Percentiles rank a stretch among this genome's conserved stretches.
phyloP scores from a whole-genome alignment of 1,140 invertebrate species.

The Drosophila fuyamai region DNA sequence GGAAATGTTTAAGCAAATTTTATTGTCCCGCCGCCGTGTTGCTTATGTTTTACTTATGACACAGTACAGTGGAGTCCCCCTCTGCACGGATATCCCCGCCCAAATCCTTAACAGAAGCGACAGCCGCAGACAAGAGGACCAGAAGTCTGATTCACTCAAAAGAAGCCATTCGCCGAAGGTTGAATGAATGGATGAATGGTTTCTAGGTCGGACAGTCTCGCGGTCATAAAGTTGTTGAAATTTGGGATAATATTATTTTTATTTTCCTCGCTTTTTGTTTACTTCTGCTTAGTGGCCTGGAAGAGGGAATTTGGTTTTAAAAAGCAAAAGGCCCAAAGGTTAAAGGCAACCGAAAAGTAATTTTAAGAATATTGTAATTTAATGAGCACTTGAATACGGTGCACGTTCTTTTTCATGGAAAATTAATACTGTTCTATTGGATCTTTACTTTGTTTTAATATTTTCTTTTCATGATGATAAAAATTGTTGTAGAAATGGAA shows the following conservation, averaged over 20 bases:
- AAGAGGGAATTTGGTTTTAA: slow-evolving; percentile 31
- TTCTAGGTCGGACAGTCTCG: slow-evolving; percentile 34
- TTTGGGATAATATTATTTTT: slow-evolving; percentile 54
- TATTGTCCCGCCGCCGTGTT: slow-evolving; percentile 54
- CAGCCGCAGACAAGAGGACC: slow-evolving; percentile 16
- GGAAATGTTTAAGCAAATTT: slow-evolving; percentile 72
- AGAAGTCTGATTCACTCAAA: slow-evolving; percentile 8
- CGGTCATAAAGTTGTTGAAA: slow-evolving; percentile 50
- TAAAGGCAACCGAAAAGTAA: slow-evolving; percentile 18
- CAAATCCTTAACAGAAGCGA: slow-evolving; percentile 27
- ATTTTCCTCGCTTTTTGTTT: slow-evolving; percentile 35
- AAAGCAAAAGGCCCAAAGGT: slow-evolving; percentile 31
- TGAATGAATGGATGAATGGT: slow-evolving; percentile 15
- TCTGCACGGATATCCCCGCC: not conserved
- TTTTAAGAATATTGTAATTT: slow-evolving; percentile 44
- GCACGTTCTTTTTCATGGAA: slow-evolving; percentile 1
- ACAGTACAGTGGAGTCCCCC: not conserved
- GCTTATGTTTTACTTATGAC: slow-evolving; percentile 51
- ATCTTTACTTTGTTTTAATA: not conserved
- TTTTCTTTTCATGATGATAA: not conserved
- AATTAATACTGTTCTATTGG: slow-evolving; percentile 1
- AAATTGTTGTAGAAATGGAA: not conserved
- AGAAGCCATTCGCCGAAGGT: not conserved
- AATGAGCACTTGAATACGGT: slow-evolving; percentile 33
- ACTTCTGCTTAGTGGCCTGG: slow-evolving; percentile 38